Evolutionary conservation across 2,113 vertebrate genomes (phyloP).

Genomic region (Microtus richardsoni): DNA sequence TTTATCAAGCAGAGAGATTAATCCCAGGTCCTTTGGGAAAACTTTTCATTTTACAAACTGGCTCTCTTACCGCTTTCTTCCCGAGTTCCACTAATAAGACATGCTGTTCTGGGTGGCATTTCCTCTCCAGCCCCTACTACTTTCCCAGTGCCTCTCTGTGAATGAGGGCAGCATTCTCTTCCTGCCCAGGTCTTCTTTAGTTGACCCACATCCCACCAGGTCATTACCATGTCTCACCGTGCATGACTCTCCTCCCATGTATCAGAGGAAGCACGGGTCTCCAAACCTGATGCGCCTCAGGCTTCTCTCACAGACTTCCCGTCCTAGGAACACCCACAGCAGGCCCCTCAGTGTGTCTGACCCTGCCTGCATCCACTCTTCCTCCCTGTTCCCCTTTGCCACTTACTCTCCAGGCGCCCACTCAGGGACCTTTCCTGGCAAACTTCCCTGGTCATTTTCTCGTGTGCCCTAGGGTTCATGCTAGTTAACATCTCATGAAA

Average conservation of each 20-base stretch:
- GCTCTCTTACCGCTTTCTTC: neutral
- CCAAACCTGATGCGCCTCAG: neutral
- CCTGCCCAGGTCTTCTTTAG: neutral
- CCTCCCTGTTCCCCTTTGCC: neutral
- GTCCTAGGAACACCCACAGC: too few relatives aligned
- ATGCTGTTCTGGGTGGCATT: neutral
- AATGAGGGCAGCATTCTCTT: neutral
- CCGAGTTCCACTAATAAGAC: neutral
- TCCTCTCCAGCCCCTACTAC: neutral
- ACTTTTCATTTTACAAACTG: slow-evolving; percentile 9
- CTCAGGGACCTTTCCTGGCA: slow-evolving; percentile 17
- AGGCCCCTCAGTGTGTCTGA: accelerated
- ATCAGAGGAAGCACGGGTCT: neutral
- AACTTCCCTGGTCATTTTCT: neutral
- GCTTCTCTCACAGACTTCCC: neutral
- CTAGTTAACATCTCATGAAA: neutral
- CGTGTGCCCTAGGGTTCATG: neutral
- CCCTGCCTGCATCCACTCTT: neutral
- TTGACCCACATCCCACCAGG: neutral
- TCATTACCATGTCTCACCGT: neutral
- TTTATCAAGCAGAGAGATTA: neutral
- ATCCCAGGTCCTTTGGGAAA: slow-evolving; percentile 11
- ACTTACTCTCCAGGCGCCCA: neutral
- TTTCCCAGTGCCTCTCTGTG: neutral
- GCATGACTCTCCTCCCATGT: neutral